Percentiles rank a stretch among this genome's conserved stretches.
Conservation (phyloP, 2,797 vertebrate species). For the Eremophila alpestris region DNA sequence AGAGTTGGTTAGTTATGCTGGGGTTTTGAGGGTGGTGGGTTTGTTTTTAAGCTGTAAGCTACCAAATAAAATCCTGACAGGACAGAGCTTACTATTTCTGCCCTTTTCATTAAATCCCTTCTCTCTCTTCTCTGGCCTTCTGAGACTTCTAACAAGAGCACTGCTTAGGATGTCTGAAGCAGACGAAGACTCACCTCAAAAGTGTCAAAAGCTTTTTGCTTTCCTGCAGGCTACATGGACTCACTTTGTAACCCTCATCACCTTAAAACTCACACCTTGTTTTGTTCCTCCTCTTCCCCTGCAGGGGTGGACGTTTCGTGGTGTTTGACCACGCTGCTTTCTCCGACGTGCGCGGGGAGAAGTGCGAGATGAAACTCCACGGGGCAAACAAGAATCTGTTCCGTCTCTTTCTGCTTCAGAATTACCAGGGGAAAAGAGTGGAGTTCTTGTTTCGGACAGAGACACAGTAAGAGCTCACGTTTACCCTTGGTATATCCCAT, state of each 20-base stretch:
- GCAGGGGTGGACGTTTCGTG: constrained; percentile 85
- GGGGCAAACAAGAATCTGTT: constrained; percentile 92
- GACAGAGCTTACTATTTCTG: not conserved
- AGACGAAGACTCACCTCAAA: not conserved
- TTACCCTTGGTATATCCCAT: not conserved
- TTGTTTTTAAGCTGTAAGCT: not conserved
- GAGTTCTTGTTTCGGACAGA: constrained; percentile 89
- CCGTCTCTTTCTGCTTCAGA: constrained; percentile 82
- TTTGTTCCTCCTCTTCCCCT: constrained; percentile 2
- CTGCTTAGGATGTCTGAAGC: not conserved
- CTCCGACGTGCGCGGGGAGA: constrained; percentile 85
- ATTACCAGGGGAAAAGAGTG: constrained; percentile 69
- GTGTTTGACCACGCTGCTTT: constrained; percentile 91
- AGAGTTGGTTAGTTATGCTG: not conserved
- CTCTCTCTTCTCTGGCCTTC: not conserved
- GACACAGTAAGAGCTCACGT: constrained; percentile 84
- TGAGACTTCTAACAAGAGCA: not conserved
- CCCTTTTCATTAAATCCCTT: not conserved
- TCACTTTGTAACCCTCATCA: not conserved
- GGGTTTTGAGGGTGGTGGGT: not conserved
- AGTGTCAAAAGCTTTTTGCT: not conserved
- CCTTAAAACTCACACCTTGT: not conserved
- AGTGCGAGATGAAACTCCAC: constrained; percentile 90
- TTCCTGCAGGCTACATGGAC: not conserved
- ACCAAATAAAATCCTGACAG: not conserved